Conservation (phyloP, 2,888 invertebrate species). For the Rhagonycha fulva region DNA sequence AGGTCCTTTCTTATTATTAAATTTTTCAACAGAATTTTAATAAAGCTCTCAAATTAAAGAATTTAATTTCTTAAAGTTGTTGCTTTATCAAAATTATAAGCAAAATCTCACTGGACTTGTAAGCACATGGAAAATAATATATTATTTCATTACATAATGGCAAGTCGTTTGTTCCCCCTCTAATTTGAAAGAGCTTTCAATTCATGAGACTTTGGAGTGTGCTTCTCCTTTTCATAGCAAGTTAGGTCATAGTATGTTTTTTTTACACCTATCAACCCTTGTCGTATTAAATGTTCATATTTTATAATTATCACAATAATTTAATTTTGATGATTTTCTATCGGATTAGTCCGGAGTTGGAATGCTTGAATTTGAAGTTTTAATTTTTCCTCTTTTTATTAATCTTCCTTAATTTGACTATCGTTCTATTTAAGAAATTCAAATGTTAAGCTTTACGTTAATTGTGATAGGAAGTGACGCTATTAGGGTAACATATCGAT, state of each 20-base stretch:
- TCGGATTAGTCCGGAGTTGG: neutral
- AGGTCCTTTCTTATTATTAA: neutral
- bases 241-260: conserved; percentile 26
- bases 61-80: neutral
- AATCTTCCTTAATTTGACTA: neutral
- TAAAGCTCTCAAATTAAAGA: neutral
- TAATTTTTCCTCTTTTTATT: neutral
- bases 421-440: neutral
- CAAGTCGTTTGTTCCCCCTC: conserved; percentile 26
- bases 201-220: conserved; percentile 28
- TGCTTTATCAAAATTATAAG: neutral
- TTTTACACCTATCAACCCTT: conserved; percentile 26
- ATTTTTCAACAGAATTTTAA: neutral
- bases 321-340: neutral
- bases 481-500: conserved; percentile 34
- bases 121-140: conserved; percentile 25
- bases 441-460: conserved; percentile 27
- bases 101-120: conserved; percentile 6
- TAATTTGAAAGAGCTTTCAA: conserved; percentile 36
- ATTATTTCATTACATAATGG: conserved; percentile 36
- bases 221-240: conserved; percentile 24
- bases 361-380: neutral
- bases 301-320: conserved; percentile 5
- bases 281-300: conserved; percentile 16
- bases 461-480: conserved; percentile 35